These are phyloP conservation scores for Byasa hedistus DNA, from an alignment of 2,888 invertebrate species.

Conservation along the genomic window DNA sequence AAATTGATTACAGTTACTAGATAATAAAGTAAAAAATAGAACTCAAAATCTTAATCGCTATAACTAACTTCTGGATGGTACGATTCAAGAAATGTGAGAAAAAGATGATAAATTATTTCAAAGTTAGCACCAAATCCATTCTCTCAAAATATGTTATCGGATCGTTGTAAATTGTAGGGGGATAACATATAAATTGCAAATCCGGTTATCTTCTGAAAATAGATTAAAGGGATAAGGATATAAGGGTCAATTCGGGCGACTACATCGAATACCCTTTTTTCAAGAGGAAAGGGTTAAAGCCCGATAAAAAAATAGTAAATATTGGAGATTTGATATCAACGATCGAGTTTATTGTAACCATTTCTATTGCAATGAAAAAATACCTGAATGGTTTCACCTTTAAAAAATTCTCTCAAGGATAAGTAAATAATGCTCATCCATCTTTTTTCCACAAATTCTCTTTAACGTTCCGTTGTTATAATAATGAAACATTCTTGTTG, in stretches of 20 bases:
- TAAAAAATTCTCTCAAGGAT: neutral
- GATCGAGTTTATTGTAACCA: conserved; percentile 1
- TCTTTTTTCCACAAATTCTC: too few species aligned
- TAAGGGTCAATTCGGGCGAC: conserved; percentile 5
- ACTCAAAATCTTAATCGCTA: neutral
- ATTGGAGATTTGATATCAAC: conserved; percentile 12
- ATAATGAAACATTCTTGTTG: neutral
- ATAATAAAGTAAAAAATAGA: neutral
- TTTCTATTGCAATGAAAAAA: neutral
- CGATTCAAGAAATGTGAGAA: neutral
- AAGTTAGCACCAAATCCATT: neutral
- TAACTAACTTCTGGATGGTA: neutral
- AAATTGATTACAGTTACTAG: too few species aligned
- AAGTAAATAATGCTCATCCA: too few species aligned
- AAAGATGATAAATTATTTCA: neutral
- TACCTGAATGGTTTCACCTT: neutral
- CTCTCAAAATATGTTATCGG: neutral
- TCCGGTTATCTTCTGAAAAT: neutral
- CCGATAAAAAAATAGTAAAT: conserved; percentile 12
- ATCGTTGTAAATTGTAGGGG: neutral
- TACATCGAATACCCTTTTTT: conserved; percentile 4
- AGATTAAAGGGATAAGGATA: neutral
- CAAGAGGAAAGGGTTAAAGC: conserved; percentile 9
- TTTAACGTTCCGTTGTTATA: neutral
- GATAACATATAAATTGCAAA: neutral